These are phyloP conservation scores for Sphenodon punctatus DNA, from an alignment of 2,797 vertebrate genomes.

Conservation along the genomic window DNA sequence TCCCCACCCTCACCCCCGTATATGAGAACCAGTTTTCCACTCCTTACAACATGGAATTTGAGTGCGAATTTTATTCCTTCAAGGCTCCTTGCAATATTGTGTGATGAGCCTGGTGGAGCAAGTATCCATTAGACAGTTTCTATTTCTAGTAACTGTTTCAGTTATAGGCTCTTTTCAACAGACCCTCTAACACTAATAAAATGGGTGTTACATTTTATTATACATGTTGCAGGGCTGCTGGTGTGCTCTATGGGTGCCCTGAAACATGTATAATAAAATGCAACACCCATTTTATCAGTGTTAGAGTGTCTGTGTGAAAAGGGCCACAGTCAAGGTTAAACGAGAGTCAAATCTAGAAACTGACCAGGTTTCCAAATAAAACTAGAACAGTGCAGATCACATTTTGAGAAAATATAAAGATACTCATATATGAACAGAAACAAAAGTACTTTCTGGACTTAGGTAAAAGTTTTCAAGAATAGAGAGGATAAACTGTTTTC, in stretches of 20 bases:
- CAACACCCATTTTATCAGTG: no score
- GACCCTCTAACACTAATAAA: no score
- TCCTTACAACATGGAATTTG: background rate
- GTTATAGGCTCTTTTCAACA: no score
- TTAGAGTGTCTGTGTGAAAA: no score
- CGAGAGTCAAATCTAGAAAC: conserved; percentile 5
- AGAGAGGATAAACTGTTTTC: background rate
- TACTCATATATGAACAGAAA: conserved; percentile 8
- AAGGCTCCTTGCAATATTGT: conserved; percentile 22
- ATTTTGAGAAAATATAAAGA: conserved; percentile 42
- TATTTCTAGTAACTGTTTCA: conserved; percentile 31
- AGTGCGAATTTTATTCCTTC: conserved; percentile 1
- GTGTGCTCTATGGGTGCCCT: no score
- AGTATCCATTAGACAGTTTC: conserved; percentile 39
- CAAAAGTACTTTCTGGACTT: background rate
- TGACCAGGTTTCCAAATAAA: conserved; percentile 57
- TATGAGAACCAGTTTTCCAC: no score
- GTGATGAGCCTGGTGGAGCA: background rate
- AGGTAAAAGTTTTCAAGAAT: background rate
- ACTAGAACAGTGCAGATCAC: conserved; percentile 45
- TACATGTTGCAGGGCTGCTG: no score
- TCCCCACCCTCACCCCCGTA: no score
- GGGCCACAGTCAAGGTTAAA: conserved; percentile 43
- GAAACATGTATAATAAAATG: no score
- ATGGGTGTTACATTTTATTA: no score